These are phyloP conservation scores for Orientallactaga sibirica DNA, from an alignment of 2,797 vertebrate genomes.

Conservation along the genomic window DNA sequence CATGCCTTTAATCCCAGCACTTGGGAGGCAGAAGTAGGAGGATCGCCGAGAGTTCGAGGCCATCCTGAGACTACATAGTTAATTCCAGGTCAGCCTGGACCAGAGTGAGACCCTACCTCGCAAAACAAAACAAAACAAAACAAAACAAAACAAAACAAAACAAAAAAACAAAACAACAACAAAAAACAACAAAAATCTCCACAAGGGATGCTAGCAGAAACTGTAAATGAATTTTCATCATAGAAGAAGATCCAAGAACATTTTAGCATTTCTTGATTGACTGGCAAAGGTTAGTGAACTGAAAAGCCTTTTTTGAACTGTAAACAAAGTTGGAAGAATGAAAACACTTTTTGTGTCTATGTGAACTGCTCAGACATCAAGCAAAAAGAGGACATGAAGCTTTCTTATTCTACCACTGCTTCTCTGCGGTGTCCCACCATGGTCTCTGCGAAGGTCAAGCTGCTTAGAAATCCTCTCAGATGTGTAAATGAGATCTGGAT, in stretches of 20 bases:
- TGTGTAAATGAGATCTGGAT: neutral
- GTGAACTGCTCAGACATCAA: neutral
- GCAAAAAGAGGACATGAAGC: neutral
- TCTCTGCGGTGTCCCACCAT: neutral
- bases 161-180: too few species aligned
- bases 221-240: slow-evolving; percentile 10
- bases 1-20: too few species aligned
- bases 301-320: slow-evolving; percentile 36
- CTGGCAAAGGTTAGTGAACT: slow-evolving; percentile 16
- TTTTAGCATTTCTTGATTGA: slow-evolving; percentile 27
- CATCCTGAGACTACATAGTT: too few species aligned
- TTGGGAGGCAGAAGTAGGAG: too few species aligned
- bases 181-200: slow-evolving; percentile 56
- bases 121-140: too few species aligned
- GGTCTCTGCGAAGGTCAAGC: neutral
- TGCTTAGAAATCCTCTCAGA: neutral
- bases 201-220: neutral
- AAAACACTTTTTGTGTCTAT: neutral
- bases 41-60: too few species aligned
- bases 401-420: neutral
- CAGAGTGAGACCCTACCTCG: too few species aligned
- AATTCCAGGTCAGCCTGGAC: too few species aligned
- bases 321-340: neutral
- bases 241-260: slow-evolving; percentile 46
- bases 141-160: too few species aligned